Evolutionary conservation across 1,140 invertebrate species (phyloP).

Genomic region (Calycopis cecrops): DNA sequence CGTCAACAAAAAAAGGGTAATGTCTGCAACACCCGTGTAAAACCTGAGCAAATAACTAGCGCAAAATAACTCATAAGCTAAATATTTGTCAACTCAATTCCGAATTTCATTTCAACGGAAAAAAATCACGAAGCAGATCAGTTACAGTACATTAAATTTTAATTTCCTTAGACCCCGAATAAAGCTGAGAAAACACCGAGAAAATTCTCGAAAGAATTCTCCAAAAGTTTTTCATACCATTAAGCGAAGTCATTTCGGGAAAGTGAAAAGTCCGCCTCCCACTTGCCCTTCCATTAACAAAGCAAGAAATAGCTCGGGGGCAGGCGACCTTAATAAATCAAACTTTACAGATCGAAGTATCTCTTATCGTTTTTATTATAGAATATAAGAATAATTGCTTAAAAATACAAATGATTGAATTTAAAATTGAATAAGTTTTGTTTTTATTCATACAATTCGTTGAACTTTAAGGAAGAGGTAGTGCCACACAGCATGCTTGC

Average conservation of each 20-base stretch:
- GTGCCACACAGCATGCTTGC: no score
- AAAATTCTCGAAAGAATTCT: conserved; percentile 30
- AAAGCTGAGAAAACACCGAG: conserved; percentile 29
- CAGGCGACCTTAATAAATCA: conserved; percentile 46
- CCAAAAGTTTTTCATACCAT: conserved; percentile 49
- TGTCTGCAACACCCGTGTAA: no score
- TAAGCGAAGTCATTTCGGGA: conserved; percentile 45
- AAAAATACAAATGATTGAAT: no score
- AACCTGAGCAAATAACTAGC: no score
- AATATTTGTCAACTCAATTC: no score
- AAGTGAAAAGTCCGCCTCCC: conserved; percentile 46
- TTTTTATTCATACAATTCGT: no score
- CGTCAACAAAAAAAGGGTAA: no score
- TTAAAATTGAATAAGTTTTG: no score
- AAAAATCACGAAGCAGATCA: conserved; percentile 2
- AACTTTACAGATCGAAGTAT: conserved; percentile 31
- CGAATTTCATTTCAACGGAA: conserved; percentile 20
- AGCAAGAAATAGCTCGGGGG: conserved; percentile 44
- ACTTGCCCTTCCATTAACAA: conserved; percentile 57
- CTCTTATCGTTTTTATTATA: conserved; percentile 8
- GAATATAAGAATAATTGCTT: no score
- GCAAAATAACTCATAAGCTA: no score
- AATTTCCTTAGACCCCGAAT: conserved; percentile 24
- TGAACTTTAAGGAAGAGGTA: no score
- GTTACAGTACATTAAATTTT: conserved; percentile 30